phyloP scores from a whole-genome alignment of 1,140 invertebrate species.

The Ceratitis capitata region DNA sequence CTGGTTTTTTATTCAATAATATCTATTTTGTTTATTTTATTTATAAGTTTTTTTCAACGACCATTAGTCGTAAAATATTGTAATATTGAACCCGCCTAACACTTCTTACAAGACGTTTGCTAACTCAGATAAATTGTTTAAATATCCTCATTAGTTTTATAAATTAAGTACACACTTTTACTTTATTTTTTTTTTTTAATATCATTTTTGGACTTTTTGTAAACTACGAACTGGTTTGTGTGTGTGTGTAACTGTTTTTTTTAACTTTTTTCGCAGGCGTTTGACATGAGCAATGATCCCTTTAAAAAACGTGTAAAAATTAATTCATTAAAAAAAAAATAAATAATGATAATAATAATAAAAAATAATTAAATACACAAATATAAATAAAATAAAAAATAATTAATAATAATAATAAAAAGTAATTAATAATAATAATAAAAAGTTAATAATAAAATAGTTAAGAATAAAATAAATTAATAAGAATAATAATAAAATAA shows the following conservation, averaged over 20 bases:
- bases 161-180: background rate
- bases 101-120: background rate
- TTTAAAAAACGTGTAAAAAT: too few species aligned
- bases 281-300: too few species aligned
- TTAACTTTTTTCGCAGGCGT: background rate
- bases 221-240: background rate
- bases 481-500: too few species aligned
- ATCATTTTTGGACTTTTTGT: background rate
- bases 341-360: too few species aligned
- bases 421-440: too few species aligned
- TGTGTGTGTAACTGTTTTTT: background rate
- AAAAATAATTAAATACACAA: too few species aligned
- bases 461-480: too few species aligned
- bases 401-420: too few species aligned
- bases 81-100: slow-evolving; percentile 1
- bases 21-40: background rate
- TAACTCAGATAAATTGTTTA: background rate
- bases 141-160: background rate
- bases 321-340: too few species aligned
- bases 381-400: too few species aligned
- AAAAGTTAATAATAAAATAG: too few species aligned
- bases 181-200: background rate
- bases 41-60: background rate
- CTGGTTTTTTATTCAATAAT: background rate
- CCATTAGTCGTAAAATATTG: slow-evolving; percentile 5